These are phyloP conservation scores for Phorcus lineatus DNA, from an alignment of 2,888 invertebrate species.

Conservation along the genomic window DNA sequence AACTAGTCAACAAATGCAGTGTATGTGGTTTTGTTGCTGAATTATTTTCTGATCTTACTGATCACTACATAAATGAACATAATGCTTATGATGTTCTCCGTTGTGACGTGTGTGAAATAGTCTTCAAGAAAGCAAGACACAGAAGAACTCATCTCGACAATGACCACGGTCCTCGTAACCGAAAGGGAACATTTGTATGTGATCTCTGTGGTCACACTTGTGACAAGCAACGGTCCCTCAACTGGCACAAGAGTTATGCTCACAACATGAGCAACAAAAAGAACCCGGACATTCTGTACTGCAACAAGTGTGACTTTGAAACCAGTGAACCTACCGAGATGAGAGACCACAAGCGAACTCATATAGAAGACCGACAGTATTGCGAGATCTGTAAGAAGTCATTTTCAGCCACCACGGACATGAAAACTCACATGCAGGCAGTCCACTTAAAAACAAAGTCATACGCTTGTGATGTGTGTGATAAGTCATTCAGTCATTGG, in stretches of 20 bases:
- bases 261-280: constrained; percentile 27
- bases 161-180: constrained; percentile 47
- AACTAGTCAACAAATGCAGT: not conserved
- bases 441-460: constrained; percentile 26
- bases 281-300: constrained; percentile 20
- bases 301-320: constrained; percentile 41
- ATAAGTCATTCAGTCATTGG: constrained; percentile 47
- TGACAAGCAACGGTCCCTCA: constrained; percentile 26
- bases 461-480: constrained; percentile 44
- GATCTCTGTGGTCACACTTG: constrained; percentile 41
- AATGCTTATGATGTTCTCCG: constrained; percentile 2
- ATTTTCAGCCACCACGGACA: constrained; percentile 12
- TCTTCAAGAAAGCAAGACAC: constrained; percentile 42
- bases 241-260: constrained; percentile 23
- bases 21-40: not conserved
- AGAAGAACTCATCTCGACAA: constrained; percentile 43
- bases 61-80: constrained; percentile 10
- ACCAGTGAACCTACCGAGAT: not conserved
- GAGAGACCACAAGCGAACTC: constrained; percentile 4
- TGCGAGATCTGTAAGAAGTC: constrained; percentile 23
- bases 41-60: constrained; percentile 2
- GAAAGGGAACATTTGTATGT: constrained; percentile 35
- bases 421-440: constrained; percentile 24
- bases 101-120: constrained; percentile 56
- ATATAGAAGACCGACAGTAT: constrained; percentile 10